A percentile compares a stretch with the other conserved stretches of the same genome.
These are phyloP conservation scores for Microtus pennsylvanicus DNA, from an alignment of 2,113 vertebrate species.

Conservation along the genomic window DNA sequence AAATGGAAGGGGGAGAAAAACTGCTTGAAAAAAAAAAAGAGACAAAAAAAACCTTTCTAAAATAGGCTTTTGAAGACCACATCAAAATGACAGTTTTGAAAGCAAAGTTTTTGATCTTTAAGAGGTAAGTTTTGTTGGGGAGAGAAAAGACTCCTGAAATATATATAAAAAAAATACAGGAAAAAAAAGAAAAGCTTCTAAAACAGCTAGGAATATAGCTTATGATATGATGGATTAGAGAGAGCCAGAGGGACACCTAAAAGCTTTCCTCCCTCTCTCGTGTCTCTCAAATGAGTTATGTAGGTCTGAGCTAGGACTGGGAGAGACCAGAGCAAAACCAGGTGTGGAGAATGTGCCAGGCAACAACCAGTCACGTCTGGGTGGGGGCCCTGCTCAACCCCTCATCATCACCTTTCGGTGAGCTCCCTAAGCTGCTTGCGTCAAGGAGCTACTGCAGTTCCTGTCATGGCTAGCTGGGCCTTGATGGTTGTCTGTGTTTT, in stretches of 20 bases:
- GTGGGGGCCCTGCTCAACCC: background rate
- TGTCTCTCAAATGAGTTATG: background rate
- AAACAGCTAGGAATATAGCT: background rate
- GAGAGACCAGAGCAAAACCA: background rate
- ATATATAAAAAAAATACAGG: background rate
- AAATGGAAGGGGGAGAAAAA: background rate
- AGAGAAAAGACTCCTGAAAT: constrained; percentile 51
- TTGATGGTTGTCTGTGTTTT: background rate
- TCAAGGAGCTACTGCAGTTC: accelerated
- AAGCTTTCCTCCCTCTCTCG: background rate
- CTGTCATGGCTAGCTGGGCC: accelerated
- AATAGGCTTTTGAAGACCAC: constrained; percentile 56
- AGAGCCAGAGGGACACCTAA: background rate
- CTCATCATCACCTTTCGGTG: background rate
- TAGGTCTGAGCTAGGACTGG: background rate
- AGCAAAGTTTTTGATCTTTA: constrained; percentile 65
- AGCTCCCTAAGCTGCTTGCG: accelerated
- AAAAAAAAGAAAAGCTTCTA: constrained; percentile 6
- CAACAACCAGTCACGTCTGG: background rate
- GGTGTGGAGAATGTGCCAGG: background rate
- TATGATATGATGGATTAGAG: background rate
- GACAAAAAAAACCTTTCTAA: background rate
- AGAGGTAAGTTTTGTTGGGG: constrained; percentile 51
- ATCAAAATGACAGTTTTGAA: constrained; percentile 68
- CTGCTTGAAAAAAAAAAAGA: background rate